Conservation (phyloP, 2,113 vertebrate species). For the Hiodon alosoides region DNA sequence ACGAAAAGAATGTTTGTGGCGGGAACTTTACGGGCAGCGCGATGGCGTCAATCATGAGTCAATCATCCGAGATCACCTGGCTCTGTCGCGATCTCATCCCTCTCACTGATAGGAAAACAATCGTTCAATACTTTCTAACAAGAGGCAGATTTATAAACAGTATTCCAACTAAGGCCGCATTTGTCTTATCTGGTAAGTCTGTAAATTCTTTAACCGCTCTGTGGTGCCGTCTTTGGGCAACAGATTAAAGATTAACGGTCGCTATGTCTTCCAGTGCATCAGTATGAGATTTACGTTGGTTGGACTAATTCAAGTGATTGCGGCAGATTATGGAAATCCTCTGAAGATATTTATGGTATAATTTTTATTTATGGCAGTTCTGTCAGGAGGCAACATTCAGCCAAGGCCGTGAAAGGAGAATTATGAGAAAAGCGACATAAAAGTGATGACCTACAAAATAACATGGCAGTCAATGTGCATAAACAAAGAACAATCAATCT, state of each 20-base stretch:
- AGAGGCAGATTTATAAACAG: constrained; percentile 70
- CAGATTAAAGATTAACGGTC: neutral
- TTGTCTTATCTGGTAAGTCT: neutral
- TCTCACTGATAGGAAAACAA: constrained; percentile 30
- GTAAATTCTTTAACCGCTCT: neutral
- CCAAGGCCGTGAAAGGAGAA: neutral
- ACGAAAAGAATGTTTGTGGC: constrained; percentile 63
- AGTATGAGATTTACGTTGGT: no score
- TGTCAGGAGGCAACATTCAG: no score
- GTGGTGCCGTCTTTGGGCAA: neutral
- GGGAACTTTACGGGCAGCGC: constrained; percentile 65
- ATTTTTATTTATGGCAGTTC: no score
- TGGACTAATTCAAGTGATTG: no score
- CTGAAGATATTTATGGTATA: no score
- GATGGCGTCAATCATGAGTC: constrained; percentile 77
- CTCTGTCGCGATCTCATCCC: constrained; percentile 59
- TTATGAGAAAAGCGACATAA: neutral
- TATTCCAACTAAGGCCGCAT: constrained; percentile 42
- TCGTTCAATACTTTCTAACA: constrained; percentile 32
- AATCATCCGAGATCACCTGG: constrained; percentile 72
- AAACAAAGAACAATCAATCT: no score
- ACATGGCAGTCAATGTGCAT: neutral
- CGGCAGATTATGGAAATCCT: no score
- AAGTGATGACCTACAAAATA: neutral
- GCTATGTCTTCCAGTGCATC: neutral